Conservation (phyloP, 2,113 vertebrate genomes). For the Ciconia boyciana region DNA sequence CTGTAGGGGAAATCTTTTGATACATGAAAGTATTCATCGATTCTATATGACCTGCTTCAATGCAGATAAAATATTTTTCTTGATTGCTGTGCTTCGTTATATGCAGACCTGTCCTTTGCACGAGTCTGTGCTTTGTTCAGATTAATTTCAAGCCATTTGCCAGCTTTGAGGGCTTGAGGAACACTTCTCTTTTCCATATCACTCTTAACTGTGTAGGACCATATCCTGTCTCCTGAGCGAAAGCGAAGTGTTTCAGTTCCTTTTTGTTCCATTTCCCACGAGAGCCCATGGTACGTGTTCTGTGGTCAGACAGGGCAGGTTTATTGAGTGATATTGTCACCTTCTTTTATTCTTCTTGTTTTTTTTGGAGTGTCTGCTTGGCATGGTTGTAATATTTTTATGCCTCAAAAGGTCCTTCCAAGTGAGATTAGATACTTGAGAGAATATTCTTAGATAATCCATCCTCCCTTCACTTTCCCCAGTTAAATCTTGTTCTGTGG, state of each 20-base stretch:
- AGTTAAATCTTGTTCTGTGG: background rate
- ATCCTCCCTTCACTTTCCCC: background rate
- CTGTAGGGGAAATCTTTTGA: background rate
- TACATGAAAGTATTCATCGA: background rate
- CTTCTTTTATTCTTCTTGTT: background rate
- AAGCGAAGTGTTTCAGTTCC: background rate
- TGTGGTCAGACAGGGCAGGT: background rate
- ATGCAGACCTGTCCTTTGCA: background rate
- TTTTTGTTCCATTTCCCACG: background rate
- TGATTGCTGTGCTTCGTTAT: background rate
- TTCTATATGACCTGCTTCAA: background rate
- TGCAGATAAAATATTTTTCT: background rate
- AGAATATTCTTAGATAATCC: background rate
- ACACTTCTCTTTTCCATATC: background rate
- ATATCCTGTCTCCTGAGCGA: background rate
- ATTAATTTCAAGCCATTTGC: background rate
- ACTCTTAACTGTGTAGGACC: background rate
- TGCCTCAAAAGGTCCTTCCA: background rate
- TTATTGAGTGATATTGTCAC: background rate
- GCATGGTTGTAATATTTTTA: background rate
- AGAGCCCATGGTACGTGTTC: background rate
- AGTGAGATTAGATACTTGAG: background rate
- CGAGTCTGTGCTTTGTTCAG: background rate
- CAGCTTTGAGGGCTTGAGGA: background rate
- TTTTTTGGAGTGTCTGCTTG: background rate